Percentiles rank a stretch among this genome's conserved stretches.
Conservation (phyloP, 2,888 invertebrate genomes). For the Mythimna albipuncta region DNA sequence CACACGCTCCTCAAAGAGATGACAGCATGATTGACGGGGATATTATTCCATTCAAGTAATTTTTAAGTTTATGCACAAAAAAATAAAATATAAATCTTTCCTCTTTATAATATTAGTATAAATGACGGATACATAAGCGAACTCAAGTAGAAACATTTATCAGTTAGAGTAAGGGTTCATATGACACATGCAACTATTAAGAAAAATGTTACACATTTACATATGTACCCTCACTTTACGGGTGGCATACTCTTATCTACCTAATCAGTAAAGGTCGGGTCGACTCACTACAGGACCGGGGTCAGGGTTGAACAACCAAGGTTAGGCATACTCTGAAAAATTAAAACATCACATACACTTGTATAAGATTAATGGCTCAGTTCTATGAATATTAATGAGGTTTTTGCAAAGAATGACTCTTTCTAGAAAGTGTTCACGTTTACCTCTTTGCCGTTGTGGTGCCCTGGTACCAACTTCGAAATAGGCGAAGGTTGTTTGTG, state of each 20-base stretch:
- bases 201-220: slow-evolving; percentile 10
- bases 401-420: slow-evolving; percentile 12
- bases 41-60: too few species aligned
- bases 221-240: slow-evolving; percentile 16
- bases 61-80: too few species aligned
- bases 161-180: too few species aligned
- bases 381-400: slow-evolving; percentile 37
- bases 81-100: too few species aligned
- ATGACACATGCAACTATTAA: slow-evolving; percentile 7
- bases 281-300: slow-evolving; percentile 14
- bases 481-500: neutral
- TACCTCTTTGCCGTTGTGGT: neutral
- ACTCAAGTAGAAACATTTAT: neutral
- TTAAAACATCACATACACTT: slow-evolving; percentile 34
- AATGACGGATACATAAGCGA: neutral
- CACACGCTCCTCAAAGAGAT: too few species aligned
- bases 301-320: slow-evolving; percentile 37
- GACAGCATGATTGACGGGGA: too few species aligned
- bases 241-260: slow-evolving; percentile 37
- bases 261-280: slow-evolving; percentile 33
- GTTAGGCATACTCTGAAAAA: slow-evolving; percentile 29
- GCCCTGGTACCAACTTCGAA: neutral
- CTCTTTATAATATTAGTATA: neutral
- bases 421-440: neutral
- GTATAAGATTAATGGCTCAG: slow-evolving; percentile 29